phyloP scores from a whole-genome alignment of 2,797 vertebrate genomes.

The Danionella dracula region DNA sequence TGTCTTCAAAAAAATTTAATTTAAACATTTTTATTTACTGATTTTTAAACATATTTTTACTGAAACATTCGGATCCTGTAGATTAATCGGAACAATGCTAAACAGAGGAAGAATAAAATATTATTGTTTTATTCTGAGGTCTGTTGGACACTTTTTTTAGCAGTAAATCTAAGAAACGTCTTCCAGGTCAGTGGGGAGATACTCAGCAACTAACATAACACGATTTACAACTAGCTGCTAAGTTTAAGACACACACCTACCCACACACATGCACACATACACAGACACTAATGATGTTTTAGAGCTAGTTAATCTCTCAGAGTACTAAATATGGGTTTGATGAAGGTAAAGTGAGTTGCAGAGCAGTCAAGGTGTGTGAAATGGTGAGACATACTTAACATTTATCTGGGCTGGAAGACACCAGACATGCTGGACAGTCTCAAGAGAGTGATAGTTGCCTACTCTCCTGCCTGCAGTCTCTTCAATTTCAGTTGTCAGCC shows the following conservation, averaged over 20 bases:
- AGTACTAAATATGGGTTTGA: slow-evolving; percentile 28
- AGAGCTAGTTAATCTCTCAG: background rate
- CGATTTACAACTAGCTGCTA: slow-evolving; percentile 65
- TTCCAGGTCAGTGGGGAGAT: slow-evolving; percentile 63
- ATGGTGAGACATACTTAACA: slow-evolving; percentile 57
- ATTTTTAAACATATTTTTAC: background rate
- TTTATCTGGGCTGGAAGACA: slow-evolving; percentile 56
- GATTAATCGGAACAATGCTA: no score
- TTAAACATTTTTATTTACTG: background rate
- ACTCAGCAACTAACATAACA: slow-evolving; percentile 45
- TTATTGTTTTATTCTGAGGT: background rate
- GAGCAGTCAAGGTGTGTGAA: slow-evolving; percentile 48
- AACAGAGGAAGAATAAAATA: no score
- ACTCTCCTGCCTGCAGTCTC: slow-evolving; percentile 28
- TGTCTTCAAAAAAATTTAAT: background rate
- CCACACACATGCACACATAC: background rate
- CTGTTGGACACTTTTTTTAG: background rate
- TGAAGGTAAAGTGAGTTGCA: slow-evolving; percentile 53
- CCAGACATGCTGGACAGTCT: slow-evolving; percentile 56
- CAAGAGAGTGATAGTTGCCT: slow-evolving; percentile 47
- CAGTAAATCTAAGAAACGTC: slow-evolving; percentile 58
- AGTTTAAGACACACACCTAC: slow-evolving; percentile 51
- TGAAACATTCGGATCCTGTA: no score
- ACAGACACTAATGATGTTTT: no score
- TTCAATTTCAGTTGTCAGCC: background rate